Evolutionary conservation across 2,888 invertebrate species (phyloP), one percentile per base, ranked within the genome.

Genomic region (Blastobasis adustella): DNA sequence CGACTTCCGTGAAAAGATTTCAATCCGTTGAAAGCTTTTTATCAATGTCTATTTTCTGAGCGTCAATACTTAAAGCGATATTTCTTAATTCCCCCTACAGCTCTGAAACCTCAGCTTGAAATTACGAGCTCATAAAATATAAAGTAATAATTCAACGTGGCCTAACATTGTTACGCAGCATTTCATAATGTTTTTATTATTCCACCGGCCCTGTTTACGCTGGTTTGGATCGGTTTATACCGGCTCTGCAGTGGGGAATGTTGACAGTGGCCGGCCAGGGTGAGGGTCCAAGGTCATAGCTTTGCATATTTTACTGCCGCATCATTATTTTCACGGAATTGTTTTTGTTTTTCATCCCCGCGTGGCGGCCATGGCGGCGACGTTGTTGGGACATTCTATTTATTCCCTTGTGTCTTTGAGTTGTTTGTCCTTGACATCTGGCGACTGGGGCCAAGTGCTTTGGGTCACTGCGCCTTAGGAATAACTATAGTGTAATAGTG

Each of bases 281-380:
- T 5, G 45, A 45, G 45, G 45, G 23, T 38, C 44, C 37, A 46
- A 46, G 46, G 46, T 46, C 46, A 38, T 36, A 3, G 38, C 37
- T 46, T 46, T 46, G 38, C 46, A 46, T 46, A 46, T 38, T 46
- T 46, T 8, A 37, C n/a, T 38, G 10, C 6, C 46, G 46, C 38
- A 38, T 46, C 46, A 46, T 46, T 46, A 46, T 46, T 46, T 46
- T 46, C 38, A n/a, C n/a, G 46, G 37, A 43, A 43, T 42, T 42
- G 47, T 47, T 47, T 47, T 47, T 47, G 47, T 47, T 47, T 47
- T 47, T 47, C 47, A 47, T 3, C 6, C 39, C 9, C 5, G 6
- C 44, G 8, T 23, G 37, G 37, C 37, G 36, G 40, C 47, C 40
- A 41, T 9, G 36, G 42, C 10, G 42, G n/a, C 8, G 9, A 1